phyloP scores from a whole-genome alignment of 2,888 invertebrate species.

The Volucella bombylans region DNA sequence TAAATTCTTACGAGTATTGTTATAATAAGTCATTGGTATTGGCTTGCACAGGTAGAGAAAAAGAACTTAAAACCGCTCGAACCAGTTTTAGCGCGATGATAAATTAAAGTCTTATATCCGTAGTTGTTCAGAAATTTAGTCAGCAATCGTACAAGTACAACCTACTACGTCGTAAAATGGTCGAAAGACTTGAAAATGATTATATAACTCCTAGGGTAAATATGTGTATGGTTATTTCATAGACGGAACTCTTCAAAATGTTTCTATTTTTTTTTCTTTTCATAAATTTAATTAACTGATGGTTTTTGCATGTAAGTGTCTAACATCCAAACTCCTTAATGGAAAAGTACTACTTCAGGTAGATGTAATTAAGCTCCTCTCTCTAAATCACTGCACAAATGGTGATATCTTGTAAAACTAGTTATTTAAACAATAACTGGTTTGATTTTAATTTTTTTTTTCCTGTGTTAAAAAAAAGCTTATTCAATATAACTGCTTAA shows the following conservation, averaged over 20 bases:
- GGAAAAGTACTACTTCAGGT: slow-evolving; percentile 35
- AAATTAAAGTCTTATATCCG: background rate
- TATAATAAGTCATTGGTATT: background rate
- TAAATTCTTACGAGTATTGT: background rate
- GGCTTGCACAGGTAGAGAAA: background rate
- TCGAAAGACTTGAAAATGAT: background rate
- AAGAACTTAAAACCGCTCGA: background rate
- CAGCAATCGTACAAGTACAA: no score
- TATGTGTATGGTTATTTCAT: background rate
- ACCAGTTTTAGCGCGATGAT: background rate
- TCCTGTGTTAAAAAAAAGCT: background rate
- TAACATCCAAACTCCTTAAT: background rate
- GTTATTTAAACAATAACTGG: slow-evolving; percentile 30
- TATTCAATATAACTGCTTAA: background rate
- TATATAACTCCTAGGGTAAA: background rate
- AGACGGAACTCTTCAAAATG: no score
- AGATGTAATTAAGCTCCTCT: background rate
- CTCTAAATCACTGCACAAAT: slow-evolving; percentile 13
- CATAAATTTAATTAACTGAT: background rate
- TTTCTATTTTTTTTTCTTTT: background rate
- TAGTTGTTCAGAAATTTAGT: no score
- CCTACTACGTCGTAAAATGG: no score
- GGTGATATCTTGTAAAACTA: slow-evolving; percentile 31
- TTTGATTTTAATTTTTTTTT: background rate
- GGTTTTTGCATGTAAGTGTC: no score